A percentile compares a stretch with the other conserved stretches of the same genome.
These are phyloP conservation scores for Pseudocheirus occidentalis DNA, from an alignment of 2,797 vertebrate genomes.

Conservation along the genomic window DNA sequence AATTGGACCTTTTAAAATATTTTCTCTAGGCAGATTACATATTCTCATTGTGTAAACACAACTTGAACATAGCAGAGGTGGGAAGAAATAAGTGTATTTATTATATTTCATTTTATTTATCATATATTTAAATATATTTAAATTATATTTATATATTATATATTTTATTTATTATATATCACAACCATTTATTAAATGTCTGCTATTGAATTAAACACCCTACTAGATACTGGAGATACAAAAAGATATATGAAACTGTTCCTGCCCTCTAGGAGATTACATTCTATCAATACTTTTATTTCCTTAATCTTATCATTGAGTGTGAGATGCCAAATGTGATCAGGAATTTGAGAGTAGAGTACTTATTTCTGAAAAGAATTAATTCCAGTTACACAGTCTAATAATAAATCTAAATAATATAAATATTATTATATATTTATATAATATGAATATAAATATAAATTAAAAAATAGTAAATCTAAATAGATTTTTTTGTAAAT, in stretches of 20 bases:
- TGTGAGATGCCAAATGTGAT: background rate
- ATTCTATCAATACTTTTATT: background rate
- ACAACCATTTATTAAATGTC: background rate
- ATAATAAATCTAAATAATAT: too few relatives aligned
- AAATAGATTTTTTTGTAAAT: background rate
- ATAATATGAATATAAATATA: too few relatives aligned
- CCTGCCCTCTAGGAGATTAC: background rate
- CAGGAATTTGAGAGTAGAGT: background rate
- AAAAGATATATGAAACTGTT: background rate
- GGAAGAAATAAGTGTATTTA: background rate
- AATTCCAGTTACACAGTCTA: background rate
- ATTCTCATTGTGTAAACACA: background rate
- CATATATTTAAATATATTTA: too few relatives aligned
- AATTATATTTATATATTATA: too few relatives aligned
- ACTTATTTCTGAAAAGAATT: background rate
- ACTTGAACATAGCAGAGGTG: background rate
- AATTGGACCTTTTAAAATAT: background rate
- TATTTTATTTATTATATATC: too few relatives aligned
- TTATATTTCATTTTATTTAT: too few relatives aligned
- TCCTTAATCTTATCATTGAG: background rate
- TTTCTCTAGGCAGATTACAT: background rate
- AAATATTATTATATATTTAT: too few relatives aligned
- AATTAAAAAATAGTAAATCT: too few relatives aligned
- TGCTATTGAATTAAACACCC: background rate
- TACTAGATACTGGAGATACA: background rate